These are phyloP conservation scores for Zalophus californianus DNA, from an alignment of 2,797 vertebrate genomes.

Conservation along the genomic window DNA sequence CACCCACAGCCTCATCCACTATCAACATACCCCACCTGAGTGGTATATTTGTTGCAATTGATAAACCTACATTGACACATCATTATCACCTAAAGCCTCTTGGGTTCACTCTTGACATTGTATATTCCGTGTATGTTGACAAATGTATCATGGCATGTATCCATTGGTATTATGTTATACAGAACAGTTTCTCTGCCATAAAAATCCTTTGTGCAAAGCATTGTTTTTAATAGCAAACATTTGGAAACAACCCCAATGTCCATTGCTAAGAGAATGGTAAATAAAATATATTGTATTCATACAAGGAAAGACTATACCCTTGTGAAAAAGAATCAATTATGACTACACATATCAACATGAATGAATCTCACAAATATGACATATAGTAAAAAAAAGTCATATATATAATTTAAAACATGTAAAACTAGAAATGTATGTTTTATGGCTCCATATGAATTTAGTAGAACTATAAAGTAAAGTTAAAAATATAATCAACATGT, in stretches of 20 bases:
- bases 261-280: slow-evolving; percentile 10
- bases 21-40: neutral
- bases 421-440: neutral
- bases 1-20: neutral
- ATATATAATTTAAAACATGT: neutral
- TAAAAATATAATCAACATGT: neutral
- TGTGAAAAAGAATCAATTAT: neutral
- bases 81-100: neutral
- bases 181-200: neutral
- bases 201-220: neutral
- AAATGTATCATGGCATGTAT: neutral
- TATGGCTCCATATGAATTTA: neutral
- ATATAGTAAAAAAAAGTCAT: neutral
- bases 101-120: neutral
- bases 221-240: slow-evolving; percentile 30
- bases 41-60: neutral
- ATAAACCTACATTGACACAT: neutral
- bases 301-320: neutral
- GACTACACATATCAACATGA: neutral
- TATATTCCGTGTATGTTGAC: neutral
- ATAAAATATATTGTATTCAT: neutral
- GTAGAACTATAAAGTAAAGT: neutral
- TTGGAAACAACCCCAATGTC: slow-evolving; percentile 26
- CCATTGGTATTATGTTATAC: neutral
- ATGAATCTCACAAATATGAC: neutral